Evolutionary conservation across 2,888 invertebrate species (phyloP), one percentile per base, ranked within the genome.

Genomic region (Seira sanloemensis): DNA sequence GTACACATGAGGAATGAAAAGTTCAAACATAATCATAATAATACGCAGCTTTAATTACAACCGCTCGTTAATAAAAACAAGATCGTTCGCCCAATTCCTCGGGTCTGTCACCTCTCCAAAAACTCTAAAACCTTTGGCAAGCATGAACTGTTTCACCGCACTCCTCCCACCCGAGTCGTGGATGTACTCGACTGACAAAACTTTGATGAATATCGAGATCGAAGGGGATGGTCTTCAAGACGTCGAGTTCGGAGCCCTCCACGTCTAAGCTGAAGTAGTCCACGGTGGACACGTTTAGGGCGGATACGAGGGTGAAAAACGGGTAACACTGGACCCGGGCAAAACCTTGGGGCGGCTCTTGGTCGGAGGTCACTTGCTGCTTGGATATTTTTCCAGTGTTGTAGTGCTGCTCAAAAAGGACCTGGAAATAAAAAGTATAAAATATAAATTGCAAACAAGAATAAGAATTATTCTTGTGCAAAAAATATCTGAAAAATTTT

Each of bases 141-240:
- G 90, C 92, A 92, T 92, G 83, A 91, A 91, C 12, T 90, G 88
- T 23, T 90, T 90, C 21, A 92, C 88, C 1, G 90, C 90, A 5
- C 90, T 84, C 21, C 85, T 90, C 0, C 91, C 91, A 46, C 91
- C 91, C 58, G 89, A 88, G 12, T 90, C 91, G 87, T 92, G 92
- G 54, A 91, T 90, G 85, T 91, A 92, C 86, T 92, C 92, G 27
- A 92, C 92, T 5, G 88, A 87, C n/a, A 89, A 77, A 19, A 87
- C 85, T 90, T 91, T 91, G 67, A 93, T 92, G 83, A 92, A 90
- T 9, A 93, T 90, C 71, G 90, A 90, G 66, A n/a, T 93, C 91
- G 87, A 92, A 93, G 1, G 93, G 93, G 86, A 93, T 92, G 0
- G 92, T 93, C 88, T 91, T 90, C 23, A 93, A 90, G 4, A 93